Base-by-base conservation (phyloP, 2,888 invertebrate species). In the Morpho helenor region DNA sequence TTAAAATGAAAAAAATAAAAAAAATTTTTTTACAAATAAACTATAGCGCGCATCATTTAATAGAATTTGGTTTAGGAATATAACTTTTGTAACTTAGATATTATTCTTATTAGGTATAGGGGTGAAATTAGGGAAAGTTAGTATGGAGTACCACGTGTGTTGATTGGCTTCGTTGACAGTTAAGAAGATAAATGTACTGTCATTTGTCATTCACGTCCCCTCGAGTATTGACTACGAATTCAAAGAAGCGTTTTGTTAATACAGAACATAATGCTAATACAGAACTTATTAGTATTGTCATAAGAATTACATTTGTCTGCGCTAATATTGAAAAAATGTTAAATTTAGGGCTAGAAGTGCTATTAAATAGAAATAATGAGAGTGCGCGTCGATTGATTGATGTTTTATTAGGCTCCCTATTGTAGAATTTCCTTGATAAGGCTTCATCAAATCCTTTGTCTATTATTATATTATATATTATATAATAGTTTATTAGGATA, bases 111-210 rank as follows among this genome's bases (percentile, higher is more conserved):
- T n/a, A 39, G 0, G 4, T 9, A 52, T 63, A 58, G 56, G 46
- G 54, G 9, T 44, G 49, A 56, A 41, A 54, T 57, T 56, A 60
- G 31, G 50, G 42, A 49, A 8, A 23, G 45, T 56, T 39, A 49
- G 52, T 52, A 45, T 70, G 69, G 74, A 72, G 72, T 73, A 79
- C 77, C 82, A 83, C 82, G 82, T 83, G 82, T 80, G 85, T 82
- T 84, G 87, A 88, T 87, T 87, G 84, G 87, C 80, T 82, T 68
- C 65, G 77, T 73, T 87, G 88, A 88, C 88, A 87, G 86, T 84
- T 86, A 85, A 80, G 87, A 87, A 87, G 88, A 88, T 87, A 82
- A 82, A 89, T 75, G 85, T 79, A 71, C 67, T 75, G 84, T 84
- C 88, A 86, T 89, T 88, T 87, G 87, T 88, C 88, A 85, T 83